Evolutionary conservation across 2,113 vertebrate genomes (phyloP), one percentile per base, ranked within the genome.

Genomic region (Panthera tigris): DNA sequence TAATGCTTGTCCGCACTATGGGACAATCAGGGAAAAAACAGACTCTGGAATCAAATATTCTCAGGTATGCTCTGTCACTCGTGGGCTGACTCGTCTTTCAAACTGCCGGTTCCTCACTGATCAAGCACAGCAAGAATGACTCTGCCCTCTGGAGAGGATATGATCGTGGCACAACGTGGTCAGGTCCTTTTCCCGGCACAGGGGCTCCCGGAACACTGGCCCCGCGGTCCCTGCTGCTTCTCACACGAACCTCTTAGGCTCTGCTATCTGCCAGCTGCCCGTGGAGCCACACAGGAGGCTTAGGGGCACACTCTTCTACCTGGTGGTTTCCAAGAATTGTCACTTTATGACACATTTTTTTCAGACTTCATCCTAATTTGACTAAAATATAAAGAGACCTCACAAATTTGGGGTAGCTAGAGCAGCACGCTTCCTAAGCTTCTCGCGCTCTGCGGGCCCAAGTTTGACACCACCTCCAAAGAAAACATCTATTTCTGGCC

Each of bases 401-500:
- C 39, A 57, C 6, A 5, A 45, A 66, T 27, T 31, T 78, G n/a
- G 65, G 1, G 63, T 36, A 23, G 66, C 57, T 71, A 50, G 27
- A 82, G 6, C 10, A 61, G 55, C 12, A n/a, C 3, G 61, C 31
- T 94, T 86, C 93, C 97, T 83, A 73, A 78, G 31, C 50, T 55
- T 19, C 79, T 63, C 61, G 21, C 13, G 52, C 21, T 71, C 45
- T 41, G 9, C 21, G 11, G 63, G 18, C 33, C 66, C 63, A 89
- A 82, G 48, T 52, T 89, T 39, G 76, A 90, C 48, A 45, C 83
- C 36, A 80, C 69, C 82, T 88, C 80, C 73, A 80, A 95, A 69
- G 68, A 65, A 80, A 93, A 94, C n/a, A 48, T 79, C 94, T 93
- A 45, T 97, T 91, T 96, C 61, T 94, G 92, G 73, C 81, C 61